A percentile compares a stretch with the other conserved stretches of the same genome.
Conservation (phyloP, 2,888 invertebrate genomes). For the Acanthacorydalis orientalis region DNA sequence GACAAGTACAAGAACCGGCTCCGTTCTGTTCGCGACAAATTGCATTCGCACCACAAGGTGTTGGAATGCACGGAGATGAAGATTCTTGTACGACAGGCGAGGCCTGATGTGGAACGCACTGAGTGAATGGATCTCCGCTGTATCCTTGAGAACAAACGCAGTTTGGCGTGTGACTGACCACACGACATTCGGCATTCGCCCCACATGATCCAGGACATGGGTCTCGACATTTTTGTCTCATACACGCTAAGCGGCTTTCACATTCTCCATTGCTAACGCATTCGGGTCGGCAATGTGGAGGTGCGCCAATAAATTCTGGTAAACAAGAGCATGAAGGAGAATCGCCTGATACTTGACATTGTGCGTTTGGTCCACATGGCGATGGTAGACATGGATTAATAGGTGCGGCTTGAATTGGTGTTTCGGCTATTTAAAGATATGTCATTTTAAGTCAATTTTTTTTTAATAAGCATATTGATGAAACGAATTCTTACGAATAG, state of each 20-base stretch:
- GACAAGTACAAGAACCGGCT: constrained; percentile 39
- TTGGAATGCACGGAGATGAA: constrained; percentile 37
- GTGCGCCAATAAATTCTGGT: constrained; percentile 45
- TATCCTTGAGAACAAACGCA: constrained; percentile 43
- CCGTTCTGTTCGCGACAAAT: constrained; percentile 40
- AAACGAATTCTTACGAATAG: constrained; percentile 22
- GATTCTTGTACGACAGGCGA: constrained; percentile 28
- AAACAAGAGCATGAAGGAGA: constrained; percentile 42
- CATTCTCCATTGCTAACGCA: constrained; percentile 53
- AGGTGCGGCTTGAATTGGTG: constrained; percentile 15
- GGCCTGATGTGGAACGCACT: constrained; percentile 28
- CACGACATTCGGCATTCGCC: constrained; percentile 50
- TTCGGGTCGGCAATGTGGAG: constrained; percentile 49
- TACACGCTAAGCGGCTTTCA: constrained; percentile 42
- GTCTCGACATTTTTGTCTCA: constrained; percentile 50
- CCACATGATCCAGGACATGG: constrained; percentile 55
- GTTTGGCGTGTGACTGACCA: constrained; percentile 55
- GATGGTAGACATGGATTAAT: constrained; percentile 42
- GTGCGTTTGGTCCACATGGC: constrained; percentile 54
- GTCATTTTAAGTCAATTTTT: too few species aligned
- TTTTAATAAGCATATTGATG: constrained; percentile 5
- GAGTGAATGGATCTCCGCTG: constrained; percentile 52
- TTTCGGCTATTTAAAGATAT: neutral
- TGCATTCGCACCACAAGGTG: constrained; percentile 49
- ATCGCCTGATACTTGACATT: constrained; percentile 39